These are phyloP conservation scores for Acyrthosiphon pisum DNA, from an alignment of 1,140 invertebrate species.

Conservation along the genomic window DNA sequence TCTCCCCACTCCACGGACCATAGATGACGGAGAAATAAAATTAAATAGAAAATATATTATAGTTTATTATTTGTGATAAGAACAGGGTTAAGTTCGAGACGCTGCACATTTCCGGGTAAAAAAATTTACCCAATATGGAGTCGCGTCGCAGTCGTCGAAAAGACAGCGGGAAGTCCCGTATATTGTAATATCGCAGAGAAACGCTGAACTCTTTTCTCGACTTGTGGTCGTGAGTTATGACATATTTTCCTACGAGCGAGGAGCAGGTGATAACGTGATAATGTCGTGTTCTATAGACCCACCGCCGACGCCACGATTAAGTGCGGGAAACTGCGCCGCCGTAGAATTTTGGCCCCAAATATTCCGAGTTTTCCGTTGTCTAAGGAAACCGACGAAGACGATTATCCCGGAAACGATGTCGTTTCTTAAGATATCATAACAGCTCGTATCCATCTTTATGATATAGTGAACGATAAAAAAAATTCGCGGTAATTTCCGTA, in stretches of 20 bases:
- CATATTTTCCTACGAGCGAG: background rate
- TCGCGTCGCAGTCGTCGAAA: background rate
- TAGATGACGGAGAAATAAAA: too few relatives aligned
- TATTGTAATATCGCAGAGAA: background rate
- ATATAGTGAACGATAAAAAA: background rate
- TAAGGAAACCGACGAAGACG: background rate
- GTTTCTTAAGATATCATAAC: background rate
- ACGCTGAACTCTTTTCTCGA: background rate
- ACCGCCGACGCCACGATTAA: background rate
- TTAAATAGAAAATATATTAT: too few relatives aligned
- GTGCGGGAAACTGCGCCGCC: too few relatives aligned
- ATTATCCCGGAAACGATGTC: background rate
- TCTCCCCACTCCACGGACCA: too few relatives aligned
- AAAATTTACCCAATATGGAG: background rate
- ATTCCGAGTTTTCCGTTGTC: background rate
- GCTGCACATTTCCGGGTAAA: background rate
- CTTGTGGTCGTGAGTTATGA: background rate
- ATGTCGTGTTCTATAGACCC: background rate
- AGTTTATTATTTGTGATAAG: too few relatives aligned
- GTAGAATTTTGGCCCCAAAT: background rate
- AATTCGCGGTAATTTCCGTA: background rate
- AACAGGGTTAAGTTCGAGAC: too few relatives aligned
- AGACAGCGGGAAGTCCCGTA: background rate
- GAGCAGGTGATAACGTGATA: background rate
- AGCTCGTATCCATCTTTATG: background rate